Base-by-base conservation (phyloP, 2,797 vertebrate genomes). In the Phoxinus dragarum region DNA sequence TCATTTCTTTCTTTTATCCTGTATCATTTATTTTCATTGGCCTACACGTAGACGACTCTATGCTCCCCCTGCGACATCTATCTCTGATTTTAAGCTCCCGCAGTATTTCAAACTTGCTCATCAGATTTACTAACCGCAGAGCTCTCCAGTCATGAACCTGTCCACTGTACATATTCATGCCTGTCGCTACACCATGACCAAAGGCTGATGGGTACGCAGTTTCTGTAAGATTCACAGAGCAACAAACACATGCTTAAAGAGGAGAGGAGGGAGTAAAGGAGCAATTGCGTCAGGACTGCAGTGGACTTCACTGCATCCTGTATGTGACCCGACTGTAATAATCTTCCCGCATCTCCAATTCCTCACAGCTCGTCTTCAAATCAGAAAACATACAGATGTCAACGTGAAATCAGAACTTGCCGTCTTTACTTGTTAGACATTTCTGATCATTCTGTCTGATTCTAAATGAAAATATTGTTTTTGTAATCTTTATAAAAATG, bases 311-410 rank as follows among this genome's bases (percentile, higher is more conserved):
- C 89, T 87, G 88, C 88, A 90, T 89, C 66, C 80, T 66, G 86
- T 87, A 86, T 92, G 89, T 91, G 91, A 91, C 90, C 84, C 59
- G 90, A 89, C 87, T 86, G 56, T 86, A 88, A 92, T 89, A 87
- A 87, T 84, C 84, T 86, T 86, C 73, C 87, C 90, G 87, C 36
- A 82, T 83, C 64, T 36, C 16, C 56, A 52, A 38, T 47, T 66
- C 40, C 42, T 75, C 54, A 64, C 74, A 54, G 34, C 40, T 14
- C 5, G 2, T 64, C 59, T 52, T 21, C 17, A 23, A 34, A 66
- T 17, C 47, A 54, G 17, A 7, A 54, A 75, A 21, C 47, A 31
- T 19, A 54, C 27, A 12, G 5, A 36, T 23, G 31, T 64, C 11
- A 64, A 34, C 0, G 1, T 12, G 1, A 19, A 52, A 52, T 34